Evolutionary conservation across 2,113 vertebrate genomes (phyloP), one percentile per base, ranked within the genome.

Genomic region (Larimichthys polyactis): DNA sequence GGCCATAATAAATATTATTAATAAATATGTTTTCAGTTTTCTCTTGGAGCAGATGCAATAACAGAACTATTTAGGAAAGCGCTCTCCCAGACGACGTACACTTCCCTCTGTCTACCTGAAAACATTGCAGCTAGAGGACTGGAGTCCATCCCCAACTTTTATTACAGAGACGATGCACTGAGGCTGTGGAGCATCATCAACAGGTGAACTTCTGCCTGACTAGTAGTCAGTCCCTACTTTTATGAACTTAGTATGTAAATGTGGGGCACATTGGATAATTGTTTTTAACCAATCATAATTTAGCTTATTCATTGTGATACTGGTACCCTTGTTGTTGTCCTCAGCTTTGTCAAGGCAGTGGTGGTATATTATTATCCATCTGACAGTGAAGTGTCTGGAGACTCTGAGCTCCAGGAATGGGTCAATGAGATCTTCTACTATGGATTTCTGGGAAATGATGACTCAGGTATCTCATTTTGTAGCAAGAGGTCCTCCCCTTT

Each of bases 321-420:
- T 40, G 20, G 1, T 16, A 6, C 4, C 7, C 12, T 15, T 55
- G 9, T 69, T 63, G 48, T 68, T 60, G 12, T 72, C 44, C 40
- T 20, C 79, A 96, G 95, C 43, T 96, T 93, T 2, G 93, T 95
- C 51, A 22, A 78, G 3, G 83, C 57, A 4, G 17, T 92, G 12
- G 48, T 92, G 55, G 27, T 29, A 5, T 12, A 81, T 49, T 93
- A 89, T 52, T 93, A 93, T 72, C 68, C 79, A 10, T 46, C 59
- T 22, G 86, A 93, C 36, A 15, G 3, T 8, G 81, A 85, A 0
- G 78, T 92, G 22, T 60, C 43, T 22, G 64, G 68, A 10, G 96
- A 96, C 82, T 60, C 52, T 0, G 96, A 96, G 83, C 77, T 96
- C 55, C 95, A 96, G 83, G 86, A 64, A 58, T 96, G 95, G 95